Base-by-base conservation (phyloP, 2,888 invertebrate species). In the Mimumesa dahlbomi region DNA sequence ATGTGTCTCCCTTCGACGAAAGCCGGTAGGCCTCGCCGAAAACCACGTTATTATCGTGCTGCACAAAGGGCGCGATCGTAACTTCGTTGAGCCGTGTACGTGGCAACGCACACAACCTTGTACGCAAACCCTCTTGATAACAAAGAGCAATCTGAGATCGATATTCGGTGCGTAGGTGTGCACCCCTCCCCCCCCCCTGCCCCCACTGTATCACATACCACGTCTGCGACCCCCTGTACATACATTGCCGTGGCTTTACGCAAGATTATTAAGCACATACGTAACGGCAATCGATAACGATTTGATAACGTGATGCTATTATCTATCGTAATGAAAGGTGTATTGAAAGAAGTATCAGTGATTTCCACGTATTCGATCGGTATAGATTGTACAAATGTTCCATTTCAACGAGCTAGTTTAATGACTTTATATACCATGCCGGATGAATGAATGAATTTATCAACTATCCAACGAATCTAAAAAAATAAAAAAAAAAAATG, bases 141-240 rank as follows among this genome's bases (percentile, higher is more conserved):
- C 76, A 70, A 73, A 79, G 76, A 79, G 73, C 82, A 73, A 81
- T 80, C 69, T 54, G 42, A 48, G 75, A 83, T 79, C 75, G 73
- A 78, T 81, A 78, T 63, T n/a, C 48, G 67, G 68, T 71, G 54
- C 56, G 29, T 48, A 48, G 29, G 46, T n/a, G 46, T n/a, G 25
- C 46, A 22, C 13, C 25, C n/a, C n/a, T 16, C 13, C 29, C 19
- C 31, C 14, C 14, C 5, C n/a, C 4, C 22, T 45, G 21, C 45
- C 45, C 13, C 19, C 29, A 16, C 42, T 11, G 21, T 62, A 34
- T n/a, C n/a, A 16, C 21, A 18, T 19, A 13, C 29, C 38, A 19
- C 7, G 22, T 2, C 22, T 19, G 50, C 59, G 43, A 49, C 45
- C 52, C 59, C 54, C 2, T 57, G 58, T 54, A 29, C 49, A 56